Conservation (phyloP, 2,113 vertebrate genomes). For the Tetrax tetrax region DNA sequence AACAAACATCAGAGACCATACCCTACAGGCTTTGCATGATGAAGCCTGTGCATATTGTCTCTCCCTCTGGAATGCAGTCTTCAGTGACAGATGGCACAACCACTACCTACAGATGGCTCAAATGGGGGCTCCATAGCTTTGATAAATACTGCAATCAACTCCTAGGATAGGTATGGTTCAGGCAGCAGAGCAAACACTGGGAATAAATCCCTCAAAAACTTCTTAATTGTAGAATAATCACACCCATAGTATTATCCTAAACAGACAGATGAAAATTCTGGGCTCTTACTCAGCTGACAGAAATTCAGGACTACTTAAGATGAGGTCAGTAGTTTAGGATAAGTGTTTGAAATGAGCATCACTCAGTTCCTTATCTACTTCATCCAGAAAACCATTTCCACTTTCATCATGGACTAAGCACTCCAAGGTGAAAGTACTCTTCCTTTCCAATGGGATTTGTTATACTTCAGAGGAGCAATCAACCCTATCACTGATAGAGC, state of each 20-base stretch:
- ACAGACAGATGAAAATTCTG: conserved; percentile 20
- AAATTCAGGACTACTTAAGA: conserved; percentile 27
- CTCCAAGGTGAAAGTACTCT: background rate
- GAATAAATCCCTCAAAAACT: conserved; percentile 40
- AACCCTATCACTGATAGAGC: background rate
- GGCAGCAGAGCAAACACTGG: conserved; percentile 2
- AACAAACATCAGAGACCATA: conserved; percentile 21
- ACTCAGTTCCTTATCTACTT: conserved; percentile 32
- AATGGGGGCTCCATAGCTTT: conserved; percentile 54
- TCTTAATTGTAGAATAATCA: conserved; percentile 22
- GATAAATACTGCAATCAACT: conserved; percentile 70
- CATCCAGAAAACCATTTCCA: conserved; percentile 54
- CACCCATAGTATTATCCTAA: background rate
- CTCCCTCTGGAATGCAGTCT: conserved; percentile 49
- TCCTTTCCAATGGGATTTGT: conserved; percentile 32
- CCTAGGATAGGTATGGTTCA: conserved; percentile 58
- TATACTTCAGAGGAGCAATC: conserved; percentile 1
- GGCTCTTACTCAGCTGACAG: background rate
- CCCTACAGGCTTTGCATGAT: conserved; percentile 5
- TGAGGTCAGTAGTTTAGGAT: conserved; percentile 16
- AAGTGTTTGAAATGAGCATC: background rate
- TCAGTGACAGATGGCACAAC: conserved; percentile 59
- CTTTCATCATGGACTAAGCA: background rate
- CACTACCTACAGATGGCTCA: conserved; percentile 63
- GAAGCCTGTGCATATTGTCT: conserved; percentile 31